A percentile compares a stretch with the other conserved stretches of the same genome.
phyloP scores from a whole-genome alignment of 2,113 vertebrate genomes.

The Equus quagga region DNA sequence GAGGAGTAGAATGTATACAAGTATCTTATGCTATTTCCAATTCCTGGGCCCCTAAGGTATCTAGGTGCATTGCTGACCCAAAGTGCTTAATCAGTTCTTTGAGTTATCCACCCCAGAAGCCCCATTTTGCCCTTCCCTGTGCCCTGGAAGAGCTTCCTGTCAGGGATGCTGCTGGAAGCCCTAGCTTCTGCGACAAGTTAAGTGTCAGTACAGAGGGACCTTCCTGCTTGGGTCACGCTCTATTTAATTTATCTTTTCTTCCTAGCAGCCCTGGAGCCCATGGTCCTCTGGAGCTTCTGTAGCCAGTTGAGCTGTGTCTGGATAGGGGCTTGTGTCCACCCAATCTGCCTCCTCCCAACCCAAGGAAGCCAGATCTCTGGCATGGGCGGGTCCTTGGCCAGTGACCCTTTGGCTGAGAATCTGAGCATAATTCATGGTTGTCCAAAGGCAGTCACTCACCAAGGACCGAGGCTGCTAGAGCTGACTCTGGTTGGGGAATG shows the following conservation, averaged over 20 bases:
- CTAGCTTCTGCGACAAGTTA: background rate
- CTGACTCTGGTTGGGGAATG: background rate
- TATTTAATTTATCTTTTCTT: background rate
- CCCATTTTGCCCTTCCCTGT: background rate
- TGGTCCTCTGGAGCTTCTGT: background rate
- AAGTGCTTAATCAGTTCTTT: background rate
- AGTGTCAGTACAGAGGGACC: background rate
- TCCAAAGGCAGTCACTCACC: background rate
- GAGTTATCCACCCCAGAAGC: background rate
- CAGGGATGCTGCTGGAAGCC: background rate
- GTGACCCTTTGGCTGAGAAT: conserved; percentile 11
- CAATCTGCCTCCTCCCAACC: background rate
- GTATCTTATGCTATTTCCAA: background rate
- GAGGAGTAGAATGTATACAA: background rate
- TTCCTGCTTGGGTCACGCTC: background rate
- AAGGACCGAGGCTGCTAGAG: background rate
- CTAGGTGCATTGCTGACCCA: background rate
- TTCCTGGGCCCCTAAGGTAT: background rate
- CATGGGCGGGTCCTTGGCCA: background rate
- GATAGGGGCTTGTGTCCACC: background rate
- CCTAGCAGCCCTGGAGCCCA: background rate
- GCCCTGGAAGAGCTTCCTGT: background rate
- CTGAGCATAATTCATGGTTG: conserved; percentile 48
- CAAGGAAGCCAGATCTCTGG: background rate
- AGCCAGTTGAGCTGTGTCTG: background rate